Base-by-base conservation (phyloP, 92 coral and sea anemone genomes). In the Porites divaricata region DNA sequence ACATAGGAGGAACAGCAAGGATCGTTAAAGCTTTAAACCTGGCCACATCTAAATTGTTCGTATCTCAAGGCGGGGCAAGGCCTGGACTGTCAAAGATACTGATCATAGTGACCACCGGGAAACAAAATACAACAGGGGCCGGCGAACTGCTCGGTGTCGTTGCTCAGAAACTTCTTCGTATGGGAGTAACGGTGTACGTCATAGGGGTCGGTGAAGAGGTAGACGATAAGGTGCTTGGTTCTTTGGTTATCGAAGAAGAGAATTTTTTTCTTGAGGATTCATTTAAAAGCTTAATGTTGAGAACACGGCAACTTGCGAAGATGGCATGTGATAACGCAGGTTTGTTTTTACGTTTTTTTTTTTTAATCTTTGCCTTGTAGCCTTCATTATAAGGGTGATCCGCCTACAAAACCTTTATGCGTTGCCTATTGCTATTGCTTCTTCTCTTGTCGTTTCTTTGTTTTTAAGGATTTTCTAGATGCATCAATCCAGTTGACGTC, bases 181-280 rank as follows among this genome's bases (percentile, higher is more conserved):
- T 87, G 61, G 90, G 94, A 49, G 95, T 96, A 65, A 77, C 84
- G 25, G 85, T 95, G 19, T 73, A 92, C 23, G 97, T 89, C 12
- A 85, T 96, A 41, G 98, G 92, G 50, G 88, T 96, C 49, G 99
- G 99, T 48, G 79, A 86, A n/a, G 75, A 89, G 25, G 86, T 85
- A 41, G 95, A 96, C 72, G 87, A 75, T 19, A 67, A 75, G 19
- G 93, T 87, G 67, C 88, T 92, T 26, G 81, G 86, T 79, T 77
- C 89, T 9, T 72, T 94, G 50, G 84, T 92, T 28, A 89, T 86
- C 53, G 90, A 87, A 76, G 78, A 78, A 16, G 89, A 92, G 76
- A 89, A 87, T 24, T 84, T 92, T n/a, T 76, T 92, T 79, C 26
- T 72, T 12, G 79, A 72, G 71, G 20, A 16, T 17, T 82, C 86